Evolutionary conservation across 2,797 vertebrate species (phyloP), one percentile per base, ranked within the genome.

Genomic region (Taeniopygia guttata): DNA sequence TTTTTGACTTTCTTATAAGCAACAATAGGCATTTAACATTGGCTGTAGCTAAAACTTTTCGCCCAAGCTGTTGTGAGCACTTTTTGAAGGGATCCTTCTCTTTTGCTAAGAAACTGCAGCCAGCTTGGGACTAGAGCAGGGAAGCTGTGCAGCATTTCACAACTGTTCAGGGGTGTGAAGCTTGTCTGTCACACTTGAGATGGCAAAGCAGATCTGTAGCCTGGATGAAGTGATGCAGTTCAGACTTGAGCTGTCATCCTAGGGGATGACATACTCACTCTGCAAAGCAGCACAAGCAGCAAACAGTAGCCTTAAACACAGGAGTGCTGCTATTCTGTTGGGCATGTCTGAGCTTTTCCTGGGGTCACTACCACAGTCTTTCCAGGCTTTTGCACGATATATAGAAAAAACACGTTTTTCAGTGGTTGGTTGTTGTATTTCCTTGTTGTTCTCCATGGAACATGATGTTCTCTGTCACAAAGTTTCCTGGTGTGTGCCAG

Each of bases 91-190:
- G 22, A 27, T 56, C 17, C 13, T 74, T 69, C 36, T 16, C 10
- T 34, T 21, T 25, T 7, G 2, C 48, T 46, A 19, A 27, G 11
- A 32, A 75, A 36, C 45, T 20, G n/a, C 25, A 13, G 25, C 7
- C 14, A 26, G 34, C 13, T 16, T 2, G 0, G 11, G 42, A 19
- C 19, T 3, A 2, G 27, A 43, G 45, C 1, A 3, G 49, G 30
- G 6, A 23, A 49, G 43, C n/a, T 63, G n/a, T 34, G 51, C 34
- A 67, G 19, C 21, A 43, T 52, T 30, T 7, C 10, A 10, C 3
- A 1, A 36, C 30, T n/a, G 29, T 46, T 68, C 15, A 10, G 23
- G 9, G 11, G 3, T 0, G 0, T n/a, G 48, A 27, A 67, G 15
- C 54, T 74, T 64, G 18, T 32, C 34, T 75, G 27, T 59, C n/a